phyloP scores from a whole-genome alignment of 2,888 invertebrate species.

The Ceramica pisi region DNA sequence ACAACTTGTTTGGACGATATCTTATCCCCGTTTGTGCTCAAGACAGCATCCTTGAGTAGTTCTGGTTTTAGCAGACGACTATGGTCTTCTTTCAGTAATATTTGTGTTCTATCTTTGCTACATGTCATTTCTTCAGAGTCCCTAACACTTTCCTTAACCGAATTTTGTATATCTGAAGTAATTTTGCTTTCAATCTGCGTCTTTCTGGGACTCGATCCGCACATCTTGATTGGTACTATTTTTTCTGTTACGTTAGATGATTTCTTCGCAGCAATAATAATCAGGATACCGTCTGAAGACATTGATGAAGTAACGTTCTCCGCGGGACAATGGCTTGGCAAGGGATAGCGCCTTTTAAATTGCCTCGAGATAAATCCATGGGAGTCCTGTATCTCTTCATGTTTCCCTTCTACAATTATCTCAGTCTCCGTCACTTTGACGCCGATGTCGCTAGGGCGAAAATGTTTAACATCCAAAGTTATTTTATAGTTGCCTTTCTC shows the following conservation, averaged over 20 bases:
- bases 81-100: slow-evolving; percentile 71
- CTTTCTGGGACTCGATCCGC: slow-evolving; percentile 57
- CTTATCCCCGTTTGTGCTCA: slow-evolving; percentile 55
- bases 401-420: slow-evolving; percentile 91
- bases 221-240: slow-evolving; percentile 73
- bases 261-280: slow-evolving; percentile 68
- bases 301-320: slow-evolving; percentile 75
- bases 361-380: slow-evolving; percentile 86
- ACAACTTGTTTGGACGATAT: slow-evolving; percentile 56
- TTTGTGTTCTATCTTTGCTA: slow-evolving; percentile 61
- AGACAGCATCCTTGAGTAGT: slow-evolving; percentile 61
- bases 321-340: slow-evolving; percentile 77
- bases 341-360: slow-evolving; percentile 84
- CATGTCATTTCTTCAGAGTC: slow-evolving; percentile 42
- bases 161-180: slow-evolving; percentile 50
- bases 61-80: slow-evolving; percentile 72
- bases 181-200: slow-evolving; percentile 45
- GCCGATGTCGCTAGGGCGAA: slow-evolving; percentile 92
- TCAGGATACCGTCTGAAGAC: slow-evolving; percentile 77
- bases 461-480: slow-evolving; percentile 93
- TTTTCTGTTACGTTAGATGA: slow-evolving; percentile 66
- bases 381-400: slow-evolving; percentile 86
- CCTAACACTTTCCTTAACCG: slow-evolving; percentile 52
- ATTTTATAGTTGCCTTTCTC: slow-evolving; percentile 87
- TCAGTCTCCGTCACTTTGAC: slow-evolving; percentile 92